These are phyloP conservation scores for Miichthys miiuy DNA, from an alignment of 2,797 vertebrate species.

Conservation along the genomic window DNA sequence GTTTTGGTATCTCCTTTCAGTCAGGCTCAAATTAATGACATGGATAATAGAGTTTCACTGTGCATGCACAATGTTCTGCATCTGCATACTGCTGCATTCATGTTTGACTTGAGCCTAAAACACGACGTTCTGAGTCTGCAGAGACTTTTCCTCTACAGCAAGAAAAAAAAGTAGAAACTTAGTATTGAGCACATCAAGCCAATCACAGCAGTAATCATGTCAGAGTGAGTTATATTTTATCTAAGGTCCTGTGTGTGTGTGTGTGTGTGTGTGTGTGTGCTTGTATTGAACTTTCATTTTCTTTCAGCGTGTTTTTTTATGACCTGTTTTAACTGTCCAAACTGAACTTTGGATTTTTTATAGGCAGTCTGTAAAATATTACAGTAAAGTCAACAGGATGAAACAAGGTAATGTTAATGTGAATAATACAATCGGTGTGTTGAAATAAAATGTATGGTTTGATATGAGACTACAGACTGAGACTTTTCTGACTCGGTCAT, in stretches of 20 bases:
- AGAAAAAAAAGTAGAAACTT: too few species aligned
- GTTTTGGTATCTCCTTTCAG: background rate
- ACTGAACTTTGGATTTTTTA: background rate
- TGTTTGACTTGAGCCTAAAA: background rate
- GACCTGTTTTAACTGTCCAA: background rate
- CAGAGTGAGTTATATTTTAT: too few species aligned
- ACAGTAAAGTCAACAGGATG: background rate
- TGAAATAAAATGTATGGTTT: too few species aligned
- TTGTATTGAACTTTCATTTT: background rate
- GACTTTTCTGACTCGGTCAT: too few species aligned
- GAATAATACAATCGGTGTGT: background rate
- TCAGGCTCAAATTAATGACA: background rate
- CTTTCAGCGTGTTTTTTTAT: background rate
- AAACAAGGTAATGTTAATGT: too few species aligned
- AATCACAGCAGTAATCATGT: too few species aligned
- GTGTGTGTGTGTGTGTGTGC: background rate
- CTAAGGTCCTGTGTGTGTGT: too few species aligned
- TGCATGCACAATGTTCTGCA: background rate
- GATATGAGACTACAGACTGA: too few species aligned
- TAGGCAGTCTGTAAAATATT: too few species aligned
- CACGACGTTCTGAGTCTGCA: background rate
- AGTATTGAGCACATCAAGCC: too few species aligned
- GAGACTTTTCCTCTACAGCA: background rate
- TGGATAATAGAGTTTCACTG: background rate
- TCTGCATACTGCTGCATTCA: background rate